phyloP scores from a whole-genome alignment of 1,140 invertebrate genomes.

The Zaprionus tsacasi region DNA sequence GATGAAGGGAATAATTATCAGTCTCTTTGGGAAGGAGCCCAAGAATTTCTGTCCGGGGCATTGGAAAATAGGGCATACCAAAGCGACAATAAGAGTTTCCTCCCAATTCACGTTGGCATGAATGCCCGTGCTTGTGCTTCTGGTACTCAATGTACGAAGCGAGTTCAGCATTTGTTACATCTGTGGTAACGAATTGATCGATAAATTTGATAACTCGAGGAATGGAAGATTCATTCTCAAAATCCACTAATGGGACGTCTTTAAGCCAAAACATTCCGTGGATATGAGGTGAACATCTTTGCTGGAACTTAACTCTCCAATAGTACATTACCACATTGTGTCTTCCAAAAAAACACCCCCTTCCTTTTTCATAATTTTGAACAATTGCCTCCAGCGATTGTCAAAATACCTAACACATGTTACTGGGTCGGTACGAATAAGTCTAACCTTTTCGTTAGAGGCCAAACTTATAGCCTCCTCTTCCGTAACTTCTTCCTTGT shows the following conservation, averaged over 20 bases:
- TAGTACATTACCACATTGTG: background rate
- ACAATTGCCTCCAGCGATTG: too few species aligned
- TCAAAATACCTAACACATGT: too few species aligned
- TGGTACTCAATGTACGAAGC: slow-evolving; percentile 2
- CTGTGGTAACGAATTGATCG: background rate
- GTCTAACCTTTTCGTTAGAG: too few species aligned
- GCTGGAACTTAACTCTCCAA: background rate
- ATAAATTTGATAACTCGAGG: slow-evolving; percentile 1
- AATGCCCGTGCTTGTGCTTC: slow-evolving; percentile 7
- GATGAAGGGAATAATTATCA: background rate
- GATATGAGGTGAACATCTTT: background rate
- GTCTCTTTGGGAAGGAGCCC: too few species aligned
- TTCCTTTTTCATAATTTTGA: too few species aligned
- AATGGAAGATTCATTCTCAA: slow-evolving; percentile 2
- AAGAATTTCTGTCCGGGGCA: too few species aligned
- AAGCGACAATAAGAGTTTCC: background rate
- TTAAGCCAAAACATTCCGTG: background rate
- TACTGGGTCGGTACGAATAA: too few species aligned
- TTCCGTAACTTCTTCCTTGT: background rate
- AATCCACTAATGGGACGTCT: background rate
- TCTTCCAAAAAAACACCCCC: background rate
- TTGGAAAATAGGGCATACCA: too few species aligned
- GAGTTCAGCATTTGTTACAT: background rate
- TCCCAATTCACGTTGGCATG: background rate
- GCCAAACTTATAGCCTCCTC: too few species aligned